Percentiles rank a stretch among this genome's conserved stretches.
Conservation (phyloP, 2,888 invertebrate species). For the Melanophora roralis region DNA sequence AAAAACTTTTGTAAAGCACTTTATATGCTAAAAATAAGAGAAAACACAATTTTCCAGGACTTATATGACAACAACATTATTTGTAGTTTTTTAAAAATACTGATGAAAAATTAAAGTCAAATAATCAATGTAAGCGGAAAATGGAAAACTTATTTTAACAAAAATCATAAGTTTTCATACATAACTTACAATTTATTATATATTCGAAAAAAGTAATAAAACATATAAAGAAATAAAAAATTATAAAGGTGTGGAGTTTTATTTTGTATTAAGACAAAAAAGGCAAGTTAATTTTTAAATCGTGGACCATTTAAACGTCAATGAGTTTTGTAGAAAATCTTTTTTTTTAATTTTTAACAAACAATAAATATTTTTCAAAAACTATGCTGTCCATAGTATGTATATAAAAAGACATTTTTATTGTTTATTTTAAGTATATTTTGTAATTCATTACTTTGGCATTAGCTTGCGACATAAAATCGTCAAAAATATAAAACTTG, state of each 20-base stretch:
- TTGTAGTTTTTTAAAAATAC: slow-evolving; percentile 41
- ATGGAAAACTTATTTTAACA: slow-evolving; percentile 32
- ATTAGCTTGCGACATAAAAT: no score
- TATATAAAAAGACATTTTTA: no score
- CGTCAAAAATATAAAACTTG: no score
- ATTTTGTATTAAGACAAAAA: not conserved
- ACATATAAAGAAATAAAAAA: slow-evolving; percentile 32
- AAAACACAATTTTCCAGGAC: slow-evolving; percentile 35
- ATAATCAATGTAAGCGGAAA: slow-evolving; percentile 4
- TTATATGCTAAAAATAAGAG: slow-evolving; percentile 10
- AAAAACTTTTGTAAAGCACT: slow-evolving; percentile 16
- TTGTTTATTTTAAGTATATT: no score
- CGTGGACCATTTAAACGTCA: not conserved
- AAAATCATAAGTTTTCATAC: slow-evolving; percentile 49
- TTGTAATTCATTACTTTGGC: no score
- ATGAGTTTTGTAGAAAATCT: no score
- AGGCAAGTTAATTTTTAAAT: no score
- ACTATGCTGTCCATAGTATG: no score
- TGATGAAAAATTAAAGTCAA: slow-evolving; percentile 12
- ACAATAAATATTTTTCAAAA: no score
- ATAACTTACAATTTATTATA: slow-evolving; percentile 55
- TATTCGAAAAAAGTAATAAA: slow-evolving; percentile 44
- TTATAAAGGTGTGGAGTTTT: slow-evolving; percentile 21
- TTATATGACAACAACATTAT: slow-evolving; percentile 27
- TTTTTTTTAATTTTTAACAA: no score